A percentile compares a stretch with the other conserved stretches of the same genome.
Conservation (phyloP, 2,888 invertebrate species). For the Griposia aprilina region DNA sequence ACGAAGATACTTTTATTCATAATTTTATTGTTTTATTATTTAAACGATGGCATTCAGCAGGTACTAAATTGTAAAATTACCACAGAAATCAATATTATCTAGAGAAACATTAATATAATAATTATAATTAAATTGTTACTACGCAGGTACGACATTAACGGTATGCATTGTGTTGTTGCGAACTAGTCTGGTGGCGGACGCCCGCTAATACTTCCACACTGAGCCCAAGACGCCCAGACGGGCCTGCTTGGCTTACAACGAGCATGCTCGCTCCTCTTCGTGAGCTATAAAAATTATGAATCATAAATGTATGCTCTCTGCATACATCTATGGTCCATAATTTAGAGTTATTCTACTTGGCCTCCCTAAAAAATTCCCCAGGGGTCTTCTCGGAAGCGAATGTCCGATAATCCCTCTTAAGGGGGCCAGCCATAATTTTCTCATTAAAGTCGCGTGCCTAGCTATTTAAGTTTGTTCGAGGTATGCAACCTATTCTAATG, state of each 20-base stretch:
- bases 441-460: neutral
- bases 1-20: slow-evolving; percentile 41
- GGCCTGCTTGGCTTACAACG: neutral
- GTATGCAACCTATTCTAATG: neutral
- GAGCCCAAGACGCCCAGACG: neutral
- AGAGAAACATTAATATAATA: neutral
- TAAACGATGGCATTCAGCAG: slow-evolving; percentile 52
- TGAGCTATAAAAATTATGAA: neutral
- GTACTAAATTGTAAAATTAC: slow-evolving; percentile 54
- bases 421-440: neutral
- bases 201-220: neutral
- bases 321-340: neutral
- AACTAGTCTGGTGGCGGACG: neutral
- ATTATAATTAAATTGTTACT: slow-evolving; percentile 7
- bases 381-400: neutral
- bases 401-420: neutral
- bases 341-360: neutral
- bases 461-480: slow-evolving; percentile 6
- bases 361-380: neutral
- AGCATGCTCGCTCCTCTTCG: neutral
- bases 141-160: neutral
- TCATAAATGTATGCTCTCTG: neutral
- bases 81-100: slow-evolving; percentile 32
- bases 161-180: slow-evolving; percentile 7
- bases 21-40: slow-evolving; percentile 25